Conservation (phyloP, 2,888 invertebrate species). For the Tuta absoluta region DNA sequence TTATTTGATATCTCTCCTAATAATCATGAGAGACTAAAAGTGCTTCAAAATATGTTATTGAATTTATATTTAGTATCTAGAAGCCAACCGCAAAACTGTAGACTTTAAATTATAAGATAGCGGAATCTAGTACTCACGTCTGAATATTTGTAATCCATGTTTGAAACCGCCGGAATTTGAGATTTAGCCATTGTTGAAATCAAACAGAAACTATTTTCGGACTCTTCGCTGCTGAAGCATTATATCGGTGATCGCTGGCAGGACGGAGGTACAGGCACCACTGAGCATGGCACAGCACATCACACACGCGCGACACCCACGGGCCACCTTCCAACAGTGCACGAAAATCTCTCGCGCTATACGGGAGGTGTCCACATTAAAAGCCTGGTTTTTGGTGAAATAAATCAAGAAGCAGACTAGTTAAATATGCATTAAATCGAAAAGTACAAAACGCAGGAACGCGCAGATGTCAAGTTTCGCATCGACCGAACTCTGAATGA, state of each 20-base stretch:
- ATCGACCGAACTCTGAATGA: constrained; percentile 82
- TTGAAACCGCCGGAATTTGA: constrained; percentile 58
- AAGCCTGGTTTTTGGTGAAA: constrained; percentile 37
- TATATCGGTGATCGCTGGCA: constrained; percentile 47
- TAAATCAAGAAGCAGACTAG: constrained; percentile 52
- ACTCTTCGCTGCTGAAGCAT: constrained; percentile 48
- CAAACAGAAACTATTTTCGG: constrained; percentile 47
- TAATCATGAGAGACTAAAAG: too few relatives aligned
- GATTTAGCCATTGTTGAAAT: constrained; percentile 31
- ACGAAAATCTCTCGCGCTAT: constrained; percentile 19
- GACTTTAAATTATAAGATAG: background rate
- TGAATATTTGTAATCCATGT: constrained; percentile 61
- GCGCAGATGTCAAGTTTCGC: constrained; percentile 81
- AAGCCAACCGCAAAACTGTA: background rate
- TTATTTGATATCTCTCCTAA: too few relatives aligned
- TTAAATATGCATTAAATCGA: constrained; percentile 65
- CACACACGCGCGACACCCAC: constrained; percentile 45
- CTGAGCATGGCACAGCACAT: constrained; percentile 56
- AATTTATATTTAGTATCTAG: background rate
- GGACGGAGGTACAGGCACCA: constrained; percentile 47
- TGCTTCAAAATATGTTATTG: too few relatives aligned
- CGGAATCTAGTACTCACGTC: constrained; percentile 59
- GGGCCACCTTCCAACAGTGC: constrained; percentile 19
- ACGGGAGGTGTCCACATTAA: background rate
- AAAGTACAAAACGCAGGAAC: constrained; percentile 76